These are phyloP conservation scores for Lutjanus erythropterus DNA, from an alignment of 2,113 vertebrate species.

Conservation along the genomic window DNA sequence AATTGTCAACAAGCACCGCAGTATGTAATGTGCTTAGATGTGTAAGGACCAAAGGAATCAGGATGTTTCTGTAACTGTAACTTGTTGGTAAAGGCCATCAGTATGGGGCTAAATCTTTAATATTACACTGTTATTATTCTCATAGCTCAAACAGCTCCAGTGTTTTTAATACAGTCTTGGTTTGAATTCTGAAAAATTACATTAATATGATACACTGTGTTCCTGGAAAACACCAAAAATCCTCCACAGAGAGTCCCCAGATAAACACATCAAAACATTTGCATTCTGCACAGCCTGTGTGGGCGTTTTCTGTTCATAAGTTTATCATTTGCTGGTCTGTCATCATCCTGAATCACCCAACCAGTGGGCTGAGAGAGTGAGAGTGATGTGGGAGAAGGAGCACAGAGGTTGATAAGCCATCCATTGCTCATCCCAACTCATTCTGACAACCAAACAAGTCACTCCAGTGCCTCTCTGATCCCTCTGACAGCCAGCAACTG, in stretches of 20 bases:
- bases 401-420: slow-evolving; percentile 7
- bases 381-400: slow-evolving; percentile 6
- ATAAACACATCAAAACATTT: neutral
- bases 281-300: neutral
- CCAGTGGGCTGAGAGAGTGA: neutral
- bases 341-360: slow-evolving; percentile 13
- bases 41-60: no score
- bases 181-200: neutral
- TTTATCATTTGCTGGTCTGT: neutral
- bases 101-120: no score
- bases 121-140: no score
- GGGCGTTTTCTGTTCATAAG: neutral
- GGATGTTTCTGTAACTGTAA: no score
- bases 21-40: no score
- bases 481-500: slow-evolving; percentile 46
- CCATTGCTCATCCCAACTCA: slow-evolving; percentile 18
- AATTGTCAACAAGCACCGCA: no score
- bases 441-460: slow-evolving; percentile 42
- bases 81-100: no score
- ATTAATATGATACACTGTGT: neutral
- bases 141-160: neutral
- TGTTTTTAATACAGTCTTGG: neutral
- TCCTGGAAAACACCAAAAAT: no score
- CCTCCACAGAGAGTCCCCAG: neutral
- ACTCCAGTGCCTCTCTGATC: slow-evolving; percentile 22